Evolutionary conservation across 2,113 vertebrate species (phyloP).

Genomic region (Brevimyrus niger): DNA sequence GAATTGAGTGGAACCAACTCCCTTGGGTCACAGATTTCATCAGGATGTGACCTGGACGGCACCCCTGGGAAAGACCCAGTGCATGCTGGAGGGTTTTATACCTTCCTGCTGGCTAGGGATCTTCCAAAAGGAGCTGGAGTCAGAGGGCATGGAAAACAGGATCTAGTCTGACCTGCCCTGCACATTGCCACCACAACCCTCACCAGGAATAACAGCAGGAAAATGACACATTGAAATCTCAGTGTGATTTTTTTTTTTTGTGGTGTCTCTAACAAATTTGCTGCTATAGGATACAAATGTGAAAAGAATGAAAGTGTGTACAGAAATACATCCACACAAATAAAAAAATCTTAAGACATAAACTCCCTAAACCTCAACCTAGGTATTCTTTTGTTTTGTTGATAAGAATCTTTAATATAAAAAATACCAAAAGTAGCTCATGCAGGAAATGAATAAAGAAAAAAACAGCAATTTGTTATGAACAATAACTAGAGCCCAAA

Average conservation of each 20-base stretch:
- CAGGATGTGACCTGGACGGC: neutral
- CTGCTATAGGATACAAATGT: neutral
- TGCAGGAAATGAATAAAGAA: neutral
- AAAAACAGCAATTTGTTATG: neutral
- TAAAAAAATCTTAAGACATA: neutral
- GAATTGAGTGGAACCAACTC: neutral
- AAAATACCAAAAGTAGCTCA: neutral
- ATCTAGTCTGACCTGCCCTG: neutral
- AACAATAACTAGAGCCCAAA: neutral
- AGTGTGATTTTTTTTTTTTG: neutral
- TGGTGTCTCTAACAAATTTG: neutral
- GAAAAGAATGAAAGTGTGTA: neutral
- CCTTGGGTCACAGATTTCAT: neutral
- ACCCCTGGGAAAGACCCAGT: neutral
- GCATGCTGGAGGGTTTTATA: neutral
- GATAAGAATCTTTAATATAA: conserved; percentile 2
- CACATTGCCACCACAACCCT: neutral
- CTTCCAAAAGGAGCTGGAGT: neutral
- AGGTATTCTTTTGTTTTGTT: neutral
- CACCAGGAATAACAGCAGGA: neutral
- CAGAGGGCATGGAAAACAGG: neutral
- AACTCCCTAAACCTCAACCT: neutral
- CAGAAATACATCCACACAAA: neutral
- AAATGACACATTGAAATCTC: neutral
- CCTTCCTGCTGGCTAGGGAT: neutral